Conservation (phyloP, 2,113 vertebrate species). For the Zosterops japonicus region DNA sequence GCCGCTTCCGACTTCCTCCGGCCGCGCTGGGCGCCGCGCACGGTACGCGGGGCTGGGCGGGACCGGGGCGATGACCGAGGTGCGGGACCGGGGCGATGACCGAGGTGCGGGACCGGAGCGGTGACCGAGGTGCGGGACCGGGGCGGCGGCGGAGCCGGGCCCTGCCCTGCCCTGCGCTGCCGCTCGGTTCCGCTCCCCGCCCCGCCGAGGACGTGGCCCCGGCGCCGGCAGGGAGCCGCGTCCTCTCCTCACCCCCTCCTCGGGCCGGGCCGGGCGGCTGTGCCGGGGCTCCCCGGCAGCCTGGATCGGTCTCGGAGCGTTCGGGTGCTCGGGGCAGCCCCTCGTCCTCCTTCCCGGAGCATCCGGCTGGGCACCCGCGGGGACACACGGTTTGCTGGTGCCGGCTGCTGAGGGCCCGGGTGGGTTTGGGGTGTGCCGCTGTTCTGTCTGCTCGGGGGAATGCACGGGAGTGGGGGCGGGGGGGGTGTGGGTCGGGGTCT, state of each 20-base stretch:
- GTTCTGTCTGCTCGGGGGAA: too few relatives aligned
- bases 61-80: too few relatives aligned
- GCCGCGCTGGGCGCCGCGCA: too few relatives aligned
- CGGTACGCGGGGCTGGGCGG: too few relatives aligned
- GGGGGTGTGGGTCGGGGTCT: background rate
- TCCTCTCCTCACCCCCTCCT: background rate
- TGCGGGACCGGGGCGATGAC: too few relatives aligned
- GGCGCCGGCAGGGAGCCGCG: background rate
- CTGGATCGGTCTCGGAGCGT: accelerated
- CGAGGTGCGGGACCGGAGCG: too few relatives aligned
- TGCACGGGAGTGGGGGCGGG: too few relatives aligned
- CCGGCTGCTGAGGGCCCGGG: background rate
- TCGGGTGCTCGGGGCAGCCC: background rate
- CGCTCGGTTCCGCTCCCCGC: background rate
- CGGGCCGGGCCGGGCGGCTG: background rate
- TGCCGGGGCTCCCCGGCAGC: background rate
- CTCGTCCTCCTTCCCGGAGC: accelerated
- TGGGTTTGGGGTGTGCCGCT: background rate
- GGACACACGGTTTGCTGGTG: accelerated
- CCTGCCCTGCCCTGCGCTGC: background rate
- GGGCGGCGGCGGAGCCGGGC: too few relatives aligned
- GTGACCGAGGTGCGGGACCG: too few relatives aligned
- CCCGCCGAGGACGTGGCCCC: background rate
- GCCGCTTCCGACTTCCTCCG: too few relatives aligned
- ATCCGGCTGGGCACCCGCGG: accelerated